phyloP scores from a whole-genome alignment of 2,113 vertebrate species.

The Fulmarus glacialis region DNA sequence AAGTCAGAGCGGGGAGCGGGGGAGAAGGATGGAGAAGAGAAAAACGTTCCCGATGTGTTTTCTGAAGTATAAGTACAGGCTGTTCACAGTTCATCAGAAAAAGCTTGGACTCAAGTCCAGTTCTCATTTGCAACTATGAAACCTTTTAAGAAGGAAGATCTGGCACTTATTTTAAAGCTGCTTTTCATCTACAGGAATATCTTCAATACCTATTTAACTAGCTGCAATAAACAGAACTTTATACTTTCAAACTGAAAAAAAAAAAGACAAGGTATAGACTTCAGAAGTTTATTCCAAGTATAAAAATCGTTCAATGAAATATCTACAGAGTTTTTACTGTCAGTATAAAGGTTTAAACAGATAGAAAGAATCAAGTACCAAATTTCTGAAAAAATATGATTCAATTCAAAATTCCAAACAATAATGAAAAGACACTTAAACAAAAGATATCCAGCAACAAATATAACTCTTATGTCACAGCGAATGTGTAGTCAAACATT shows the following conservation, averaged over 20 bases:
- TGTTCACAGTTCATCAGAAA: not conserved
- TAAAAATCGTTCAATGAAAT: constrained; percentile 45
- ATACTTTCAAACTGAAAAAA: not conserved
- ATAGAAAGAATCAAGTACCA: constrained; percentile 55
- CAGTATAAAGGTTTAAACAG: constrained; percentile 40
- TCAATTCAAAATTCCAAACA: constrained; percentile 13
- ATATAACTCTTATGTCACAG: constrained; percentile 63
- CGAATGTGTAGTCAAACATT: constrained; percentile 4
- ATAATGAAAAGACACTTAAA: constrained; percentile 47
- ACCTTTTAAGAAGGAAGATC: not conserved
- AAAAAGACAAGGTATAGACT: not conserved
- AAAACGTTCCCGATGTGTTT: not conserved
- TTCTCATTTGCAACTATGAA: not conserved
- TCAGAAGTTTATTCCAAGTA: constrained; percentile 74
- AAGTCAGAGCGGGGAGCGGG: not conserved
- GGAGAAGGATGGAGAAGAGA: not conserved
- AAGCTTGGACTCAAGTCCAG: not conserved
- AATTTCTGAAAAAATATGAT: constrained; percentile 46
- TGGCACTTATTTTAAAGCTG: not conserved
- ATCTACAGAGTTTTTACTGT: constrained; percentile 37
- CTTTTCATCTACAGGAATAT: not conserved
- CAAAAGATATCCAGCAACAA: constrained; percentile 52
- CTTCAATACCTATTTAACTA: not conserved
- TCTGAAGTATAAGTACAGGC: not conserved
- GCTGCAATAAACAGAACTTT: not conserved